Percentiles rank a stretch among this genome's conserved stretches.
Conservation (phyloP, 2,888 invertebrate genomes). For the Lottia scabra region DNA sequence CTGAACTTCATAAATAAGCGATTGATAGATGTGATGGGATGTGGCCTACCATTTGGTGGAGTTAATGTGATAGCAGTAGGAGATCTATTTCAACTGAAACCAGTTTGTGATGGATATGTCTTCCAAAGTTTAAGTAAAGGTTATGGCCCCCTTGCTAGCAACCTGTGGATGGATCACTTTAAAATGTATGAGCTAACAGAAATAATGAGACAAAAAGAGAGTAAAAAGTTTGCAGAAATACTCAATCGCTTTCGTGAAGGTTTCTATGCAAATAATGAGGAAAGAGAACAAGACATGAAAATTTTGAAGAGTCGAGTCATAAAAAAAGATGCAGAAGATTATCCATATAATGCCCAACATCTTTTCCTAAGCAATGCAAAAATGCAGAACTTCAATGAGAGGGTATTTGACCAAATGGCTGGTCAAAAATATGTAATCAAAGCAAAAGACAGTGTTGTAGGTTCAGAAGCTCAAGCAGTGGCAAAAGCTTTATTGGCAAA, state of each 20-base stretch:
- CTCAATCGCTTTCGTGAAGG: constrained; percentile 38
- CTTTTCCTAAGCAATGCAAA: constrained; percentile 31
- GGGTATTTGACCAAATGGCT: constrained; percentile 6
- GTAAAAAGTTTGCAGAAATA: constrained; percentile 35
- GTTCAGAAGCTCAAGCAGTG: constrained; percentile 13
- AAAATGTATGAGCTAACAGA: constrained; percentile 32
- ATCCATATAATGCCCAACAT: constrained; percentile 25
- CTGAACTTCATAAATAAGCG: too few relatives aligned
- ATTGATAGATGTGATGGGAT: too few relatives aligned
- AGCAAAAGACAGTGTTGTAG: constrained; percentile 29
- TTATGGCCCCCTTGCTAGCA: constrained; percentile 29
- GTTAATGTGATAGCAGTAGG: constrained; percentile 32
- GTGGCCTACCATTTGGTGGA: constrained; percentile 37
- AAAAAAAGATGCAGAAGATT: constrained; percentile 8
- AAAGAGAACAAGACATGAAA: constrained; percentile 27
- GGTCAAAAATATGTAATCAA: constrained; percentile 12
- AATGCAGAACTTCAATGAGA: constrained; percentile 26
- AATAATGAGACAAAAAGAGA: constrained; percentile 38
- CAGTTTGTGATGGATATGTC: constrained; percentile 29
- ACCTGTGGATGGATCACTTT: constrained; percentile 35
- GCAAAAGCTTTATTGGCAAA: constrained; percentile 18
- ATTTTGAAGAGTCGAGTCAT: constrained; percentile 20
- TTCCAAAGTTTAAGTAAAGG: constrained; percentile 21
- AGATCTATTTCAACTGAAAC: constrained; percentile 34
- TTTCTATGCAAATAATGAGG: constrained; percentile 1